Evolutionary conservation across 2,113 vertebrate species (phyloP), one percentile per base, ranked within the genome.

Genomic region (Stigmatopora nigra): DNA sequence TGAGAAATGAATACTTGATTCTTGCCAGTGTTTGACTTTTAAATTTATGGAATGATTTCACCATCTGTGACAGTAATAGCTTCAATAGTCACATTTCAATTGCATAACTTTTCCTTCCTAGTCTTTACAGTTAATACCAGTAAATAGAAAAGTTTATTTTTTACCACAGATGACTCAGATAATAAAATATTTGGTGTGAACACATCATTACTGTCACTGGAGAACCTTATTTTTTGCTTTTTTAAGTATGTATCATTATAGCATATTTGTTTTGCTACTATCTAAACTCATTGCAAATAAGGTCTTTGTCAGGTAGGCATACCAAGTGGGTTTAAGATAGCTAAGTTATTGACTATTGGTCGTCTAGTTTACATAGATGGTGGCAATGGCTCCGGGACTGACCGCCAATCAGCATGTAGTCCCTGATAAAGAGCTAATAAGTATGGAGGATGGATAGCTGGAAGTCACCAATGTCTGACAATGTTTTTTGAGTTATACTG

Each of bases 11-110:
- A 11, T 11, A n/a, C n/a, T n/a, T n/a, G n/a, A n/a, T n/a, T n/a
- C n/a, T n/a, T n/a, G 19, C 9, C 20, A 22, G 20, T 22, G 19
- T 22, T 53, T 9, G 20, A 53, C 19, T 9, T 3, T 52, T 22
- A 12, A 3, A 52, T 20, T 20, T 11, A 52, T 20, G 19, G n/a
- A 52, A 4, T 10, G 19, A 11, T 11, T 20, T 52, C 19, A 53
- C 19, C 16, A 22, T 25, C 22, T 53, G 13, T 13, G 51, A 22
- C 19, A 53, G 48, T 13, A 53, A 22, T 12, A 19, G 9, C 48
- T 65, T 7, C 38, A 68, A 61, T 41, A 58, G 63, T 63, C 66
- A 52, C 68, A 55, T 65, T 45, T 65, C 3, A 67, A 73, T 68
- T 75, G 53, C 9, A 63, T 53, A 19, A 25, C 19, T 13, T 22